Base-by-base conservation (phyloP, 2,113 vertebrate species). In the Sialia sialis region DNA sequence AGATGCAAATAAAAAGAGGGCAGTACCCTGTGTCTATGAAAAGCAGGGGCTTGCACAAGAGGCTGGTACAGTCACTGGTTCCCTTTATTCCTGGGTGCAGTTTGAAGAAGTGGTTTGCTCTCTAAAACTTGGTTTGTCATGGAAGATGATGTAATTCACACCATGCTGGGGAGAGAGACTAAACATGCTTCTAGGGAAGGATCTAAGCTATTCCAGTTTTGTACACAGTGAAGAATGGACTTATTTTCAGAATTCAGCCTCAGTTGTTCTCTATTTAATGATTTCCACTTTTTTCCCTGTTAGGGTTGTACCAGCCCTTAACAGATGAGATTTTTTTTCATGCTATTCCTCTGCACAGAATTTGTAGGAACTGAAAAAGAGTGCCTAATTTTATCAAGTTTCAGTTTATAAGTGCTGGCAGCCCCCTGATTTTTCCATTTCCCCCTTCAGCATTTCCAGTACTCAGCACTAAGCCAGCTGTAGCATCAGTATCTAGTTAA, bases 111-210 rank as follows among this genome's bases (percentile, higher is more conserved):
- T 92, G 80, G 62, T 82, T 93, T 74, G 63, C 51, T 80, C 55
- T 67, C 2, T 46, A 11, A 48, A 89, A 58, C 3, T 1, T 82
- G 55, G 90, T 56, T 95, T 84, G 70, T 94, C 82, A 75, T 59
- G 68, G 63, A 44, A 36, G 59, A 48, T 92, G 87, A 93, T 90
- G 90, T 95, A 43, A 93, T 92, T 97, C 82, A 67, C 93, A 81
- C 93, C 66, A 29, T 18, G 38, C 43, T 12, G 32, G 41, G 66
- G 91, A 89, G 77, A 64, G 43, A 81, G 79, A 78, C 52, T n/a
- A 55, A 91, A 56, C 27, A 15, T 90, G 34, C 41, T 94, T 91
- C 84, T 86, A 85, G 59, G 84, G 91, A 88, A 70, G 59, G 72
- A 63, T 43, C 43, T 63, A 8, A 76, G 36, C 81, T 59, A 15